Conservation (phyloP, 2,888 invertebrate species). For the Thymelicus acteon region DNA sequence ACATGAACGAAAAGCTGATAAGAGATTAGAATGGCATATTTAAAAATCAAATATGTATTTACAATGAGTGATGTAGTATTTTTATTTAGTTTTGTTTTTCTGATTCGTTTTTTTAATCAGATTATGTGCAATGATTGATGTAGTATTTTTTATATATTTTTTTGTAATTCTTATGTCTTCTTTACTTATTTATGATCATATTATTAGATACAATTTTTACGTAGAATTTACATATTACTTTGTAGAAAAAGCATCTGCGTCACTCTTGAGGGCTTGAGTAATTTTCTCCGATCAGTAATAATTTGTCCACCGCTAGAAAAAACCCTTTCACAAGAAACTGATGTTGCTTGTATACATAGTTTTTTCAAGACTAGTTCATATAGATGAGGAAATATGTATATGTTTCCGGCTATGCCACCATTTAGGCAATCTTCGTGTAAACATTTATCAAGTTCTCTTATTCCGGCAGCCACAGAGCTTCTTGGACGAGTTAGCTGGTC, state of each 20-base stretch:
- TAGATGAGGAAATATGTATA: constrained; percentile 37
- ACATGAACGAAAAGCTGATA: too few relatives aligned
- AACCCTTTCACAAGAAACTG: background rate
- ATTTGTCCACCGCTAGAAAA: background rate
- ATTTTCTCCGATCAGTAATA: background rate
- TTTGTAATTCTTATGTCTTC: background rate
- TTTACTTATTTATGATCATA: background rate
- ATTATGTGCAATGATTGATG: background rate
- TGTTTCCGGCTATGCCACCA: constrained; percentile 39
- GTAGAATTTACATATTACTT: background rate
- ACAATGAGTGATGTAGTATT: background rate
- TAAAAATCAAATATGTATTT: constrained; percentile 1
- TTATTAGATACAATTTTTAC: background rate
- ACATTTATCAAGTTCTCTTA: constrained; percentile 45
- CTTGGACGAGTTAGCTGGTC: constrained; percentile 23
- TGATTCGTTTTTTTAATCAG: background rate
- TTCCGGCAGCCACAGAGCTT: constrained; percentile 41
- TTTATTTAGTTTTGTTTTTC: background rate
- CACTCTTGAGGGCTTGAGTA: background rate
- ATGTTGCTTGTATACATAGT: background rate
- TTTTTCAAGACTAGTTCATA: constrained; percentile 22
- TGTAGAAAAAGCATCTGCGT: constrained; percentile 1
- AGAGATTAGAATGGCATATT: background rate
- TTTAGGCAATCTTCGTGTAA: constrained; percentile 43
- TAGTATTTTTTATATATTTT: background rate